phyloP scores from a whole-genome alignment of 1,140 invertebrate species.

The Rhopalosiphum maidis region DNA sequence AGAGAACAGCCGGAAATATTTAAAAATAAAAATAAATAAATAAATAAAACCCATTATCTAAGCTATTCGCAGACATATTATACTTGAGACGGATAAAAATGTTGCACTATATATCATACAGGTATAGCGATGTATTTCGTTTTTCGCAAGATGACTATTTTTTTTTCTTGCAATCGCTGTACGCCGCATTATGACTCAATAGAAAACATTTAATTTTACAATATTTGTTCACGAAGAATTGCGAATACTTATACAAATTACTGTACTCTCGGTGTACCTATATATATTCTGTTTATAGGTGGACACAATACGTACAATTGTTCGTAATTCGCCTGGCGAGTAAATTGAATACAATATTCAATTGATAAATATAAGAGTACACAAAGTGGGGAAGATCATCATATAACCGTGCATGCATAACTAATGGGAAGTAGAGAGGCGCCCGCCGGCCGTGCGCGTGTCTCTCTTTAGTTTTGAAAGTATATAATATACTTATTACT shows the following conservation, averaged over 20 bases:
- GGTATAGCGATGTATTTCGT: neutral
- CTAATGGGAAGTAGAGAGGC: neutral
- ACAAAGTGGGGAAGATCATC: neutral
- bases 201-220: neutral
- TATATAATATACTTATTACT: neutral
- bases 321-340: neutral
- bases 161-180: neutral
- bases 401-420: neutral
- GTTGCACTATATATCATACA: neutral
- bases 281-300: neutral
- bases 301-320: neutral
- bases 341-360: neutral
- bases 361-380: neutral
- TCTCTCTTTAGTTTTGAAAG: neutral
- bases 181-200: neutral
- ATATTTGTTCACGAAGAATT: neutral
- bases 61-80: neutral
- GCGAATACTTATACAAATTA: neutral
- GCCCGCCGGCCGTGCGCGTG: neutral
- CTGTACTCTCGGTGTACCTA: neutral
- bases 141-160: neutral
- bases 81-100: neutral
- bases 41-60: slow-evolving; percentile 7
- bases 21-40: neutral
- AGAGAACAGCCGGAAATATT: neutral